Evolutionary conservation across 2,888 invertebrate species (phyloP).

Genomic region (Lycaena phlaeas): DNA sequence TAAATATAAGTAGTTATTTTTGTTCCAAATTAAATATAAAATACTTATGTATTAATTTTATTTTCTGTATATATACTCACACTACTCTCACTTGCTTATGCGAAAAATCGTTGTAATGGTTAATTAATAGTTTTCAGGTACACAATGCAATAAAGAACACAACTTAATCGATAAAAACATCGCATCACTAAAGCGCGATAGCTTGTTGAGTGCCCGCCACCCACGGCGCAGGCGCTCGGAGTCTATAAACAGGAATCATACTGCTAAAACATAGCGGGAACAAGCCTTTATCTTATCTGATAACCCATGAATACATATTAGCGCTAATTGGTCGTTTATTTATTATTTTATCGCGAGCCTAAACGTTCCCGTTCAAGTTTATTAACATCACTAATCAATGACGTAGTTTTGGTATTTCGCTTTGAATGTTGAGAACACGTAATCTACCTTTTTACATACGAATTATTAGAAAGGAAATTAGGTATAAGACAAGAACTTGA

Average conservation of each 20-base stretch:
- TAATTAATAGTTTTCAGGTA: too few relatives aligned
- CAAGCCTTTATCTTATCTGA: conserved; percentile 37
- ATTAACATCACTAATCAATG: background rate
- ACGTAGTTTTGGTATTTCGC: background rate
- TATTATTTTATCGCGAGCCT: conserved; percentile 27
- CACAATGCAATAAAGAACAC: too few relatives aligned
- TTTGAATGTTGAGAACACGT: too few relatives aligned
- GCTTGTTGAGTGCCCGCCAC: conserved; percentile 39
- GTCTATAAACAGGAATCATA: conserved; percentile 43
- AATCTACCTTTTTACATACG: too few relatives aligned
- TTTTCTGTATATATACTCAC: too few relatives aligned
- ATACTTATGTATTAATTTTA: too few relatives aligned
- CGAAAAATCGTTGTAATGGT: too few relatives aligned
- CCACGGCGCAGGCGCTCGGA: conserved; percentile 39
- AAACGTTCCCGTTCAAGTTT: conserved; percentile 10
- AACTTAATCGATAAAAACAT: conserved; percentile 31
- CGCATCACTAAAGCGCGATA: conserved; percentile 17
- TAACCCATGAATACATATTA: conserved; percentile 44
- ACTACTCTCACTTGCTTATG: too few relatives aligned
- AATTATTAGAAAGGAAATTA: too few relatives aligned
- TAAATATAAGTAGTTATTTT: too few relatives aligned
- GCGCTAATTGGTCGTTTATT: conserved; percentile 35
- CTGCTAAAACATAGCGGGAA: conserved; percentile 32
- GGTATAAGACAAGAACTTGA: too few relatives aligned
- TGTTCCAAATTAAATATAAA: too few relatives aligned